Conservation (phyloP, 64 coral and sea anemone species). For the Dendronephthya gigantea region DNA sequence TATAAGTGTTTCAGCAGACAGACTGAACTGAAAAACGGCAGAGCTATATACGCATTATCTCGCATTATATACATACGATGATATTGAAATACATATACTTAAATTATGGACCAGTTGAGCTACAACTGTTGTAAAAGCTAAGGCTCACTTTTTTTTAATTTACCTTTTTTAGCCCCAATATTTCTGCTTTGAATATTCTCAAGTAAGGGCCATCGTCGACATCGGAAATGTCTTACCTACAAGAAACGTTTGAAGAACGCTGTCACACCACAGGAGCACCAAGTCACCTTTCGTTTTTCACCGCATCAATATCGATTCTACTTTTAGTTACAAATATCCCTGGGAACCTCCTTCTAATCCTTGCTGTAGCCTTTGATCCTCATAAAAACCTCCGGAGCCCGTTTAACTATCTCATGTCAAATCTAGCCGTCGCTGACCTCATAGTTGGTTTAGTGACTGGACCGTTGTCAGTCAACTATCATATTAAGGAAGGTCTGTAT, state of each 20-base stretch:
- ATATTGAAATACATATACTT: no score
- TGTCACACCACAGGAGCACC: slow-evolving; percentile 25
- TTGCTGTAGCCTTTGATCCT: slow-evolving; percentile 39
- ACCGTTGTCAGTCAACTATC: slow-evolving; percentile 40
- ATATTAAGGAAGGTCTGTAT: slow-evolving; percentile 29
- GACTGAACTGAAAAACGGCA: no score
- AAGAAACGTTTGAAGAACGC: not conserved
- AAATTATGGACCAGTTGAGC: no score
- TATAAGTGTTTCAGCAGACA: no score
- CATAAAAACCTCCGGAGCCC: slow-evolving; percentile 50
- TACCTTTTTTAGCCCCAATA: no score
- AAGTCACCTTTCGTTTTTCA: slow-evolving; percentile 50
- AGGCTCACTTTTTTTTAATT: no score
- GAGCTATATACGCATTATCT: no score
- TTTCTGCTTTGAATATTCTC: no score
- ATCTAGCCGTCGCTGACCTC: slow-evolving; percentile 52
- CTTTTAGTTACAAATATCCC: slow-evolving; percentile 33
- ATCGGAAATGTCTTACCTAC: not conserved
- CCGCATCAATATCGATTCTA: slow-evolving; percentile 37
- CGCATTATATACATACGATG: no score
- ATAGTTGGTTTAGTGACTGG: slow-evolving; percentile 45
- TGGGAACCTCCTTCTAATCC: slow-evolving; percentile 50
- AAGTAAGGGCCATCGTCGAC: not conserved
- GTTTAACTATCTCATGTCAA: slow-evolving; percentile 53
- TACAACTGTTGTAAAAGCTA: no score